phyloP scores from a whole-genome alignment of 1,140 invertebrate genomes.

The Musca domestica region DNA sequence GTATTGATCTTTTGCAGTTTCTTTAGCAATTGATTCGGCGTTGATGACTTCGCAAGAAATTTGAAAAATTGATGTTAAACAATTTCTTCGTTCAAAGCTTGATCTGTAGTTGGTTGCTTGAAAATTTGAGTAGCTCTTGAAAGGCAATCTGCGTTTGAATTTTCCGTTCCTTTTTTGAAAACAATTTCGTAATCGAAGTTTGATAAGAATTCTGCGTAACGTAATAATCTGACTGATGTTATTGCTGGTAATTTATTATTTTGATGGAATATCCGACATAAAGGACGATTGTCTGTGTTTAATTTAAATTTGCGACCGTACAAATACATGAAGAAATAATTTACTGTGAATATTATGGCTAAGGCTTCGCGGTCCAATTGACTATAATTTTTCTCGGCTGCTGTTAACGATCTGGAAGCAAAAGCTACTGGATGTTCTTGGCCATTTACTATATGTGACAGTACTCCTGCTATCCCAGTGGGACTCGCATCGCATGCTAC shows the following conservation, averaged over 20 bases:
- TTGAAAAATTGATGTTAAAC: no score
- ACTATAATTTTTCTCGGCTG: constrained; percentile 29
- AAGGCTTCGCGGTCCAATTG: constrained; percentile 57
- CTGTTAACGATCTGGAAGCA: constrained; percentile 22
- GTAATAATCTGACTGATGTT: no score
- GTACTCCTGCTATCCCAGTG: not conserved
- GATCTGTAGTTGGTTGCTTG: no score
- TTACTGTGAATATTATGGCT: constrained; percentile 29
- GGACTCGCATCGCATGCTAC: not conserved
- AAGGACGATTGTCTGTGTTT: not conserved
- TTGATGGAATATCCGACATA: not conserved
- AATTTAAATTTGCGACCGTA: constrained; percentile 34
- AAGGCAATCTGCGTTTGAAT: not conserved
- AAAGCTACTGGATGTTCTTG: constrained; percentile 19
- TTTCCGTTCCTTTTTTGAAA: not conserved
- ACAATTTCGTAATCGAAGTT: not conserved
- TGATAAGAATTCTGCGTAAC: no score
- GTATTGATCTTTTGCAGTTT: no score
- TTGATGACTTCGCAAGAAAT: no score
- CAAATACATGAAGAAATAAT: constrained; percentile 40
- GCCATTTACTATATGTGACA: not conserved
- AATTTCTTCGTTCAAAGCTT: not conserved
- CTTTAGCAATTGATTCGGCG: no score
- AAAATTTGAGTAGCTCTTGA: not conserved
- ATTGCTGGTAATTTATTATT: not conserved